These are phyloP conservation scores for Aspidiotus destructor DNA, from an alignment of 2,888 invertebrate genomes.

Conservation along the genomic window DNA sequence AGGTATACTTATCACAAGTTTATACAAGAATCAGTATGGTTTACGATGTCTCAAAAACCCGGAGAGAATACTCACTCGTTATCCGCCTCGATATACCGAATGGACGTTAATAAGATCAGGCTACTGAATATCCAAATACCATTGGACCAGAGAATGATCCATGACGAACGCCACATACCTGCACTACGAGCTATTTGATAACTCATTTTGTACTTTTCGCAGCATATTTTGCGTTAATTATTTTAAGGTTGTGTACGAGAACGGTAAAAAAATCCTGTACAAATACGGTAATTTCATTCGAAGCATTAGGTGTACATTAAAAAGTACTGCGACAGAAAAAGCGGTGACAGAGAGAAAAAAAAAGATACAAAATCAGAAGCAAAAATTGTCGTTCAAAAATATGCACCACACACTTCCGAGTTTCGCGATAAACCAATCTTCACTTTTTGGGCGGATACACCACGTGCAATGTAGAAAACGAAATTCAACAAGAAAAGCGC, in stretches of 20 bases:
- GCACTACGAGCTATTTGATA: neutral
- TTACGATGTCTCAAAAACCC: no score
- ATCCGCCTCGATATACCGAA: no score
- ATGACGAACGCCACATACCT: neutral
- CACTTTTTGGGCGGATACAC: conserved; percentile 4
- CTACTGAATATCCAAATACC: neutral
- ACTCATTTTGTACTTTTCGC: neutral
- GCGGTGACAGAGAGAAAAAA: neutral
- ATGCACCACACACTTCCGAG: neutral
- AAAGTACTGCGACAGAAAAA: neutral
- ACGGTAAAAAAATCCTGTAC: no score
- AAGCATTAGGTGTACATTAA: no score
- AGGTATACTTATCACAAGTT: no score
- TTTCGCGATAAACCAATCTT: neutral
- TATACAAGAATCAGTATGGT: no score
- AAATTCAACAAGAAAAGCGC: conserved; percentile 4
- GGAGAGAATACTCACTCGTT: no score
- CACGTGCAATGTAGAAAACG: conserved; percentile 4
- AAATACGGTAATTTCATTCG: no score
- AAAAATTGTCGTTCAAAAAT: neutral
- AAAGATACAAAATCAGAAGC: neutral
- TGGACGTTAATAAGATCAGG: no score
- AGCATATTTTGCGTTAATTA: neutral
- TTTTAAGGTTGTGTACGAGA: no score
- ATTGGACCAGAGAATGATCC: neutral